These are phyloP conservation scores for Chascanopsetta lugubris DNA, from an alignment of 2,113 vertebrate genomes.

Conservation along the genomic window DNA sequence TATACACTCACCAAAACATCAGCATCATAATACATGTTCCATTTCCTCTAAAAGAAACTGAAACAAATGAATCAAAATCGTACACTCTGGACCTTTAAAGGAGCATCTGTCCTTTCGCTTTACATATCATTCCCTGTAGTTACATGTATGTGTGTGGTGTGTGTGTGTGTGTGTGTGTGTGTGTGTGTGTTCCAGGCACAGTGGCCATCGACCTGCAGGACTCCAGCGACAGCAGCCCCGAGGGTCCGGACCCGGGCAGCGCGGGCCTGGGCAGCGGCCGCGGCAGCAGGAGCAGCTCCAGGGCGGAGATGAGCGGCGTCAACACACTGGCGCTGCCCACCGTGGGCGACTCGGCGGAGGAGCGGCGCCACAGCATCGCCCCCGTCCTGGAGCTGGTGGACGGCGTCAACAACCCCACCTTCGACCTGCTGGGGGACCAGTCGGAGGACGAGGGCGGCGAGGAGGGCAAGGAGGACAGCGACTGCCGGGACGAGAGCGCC, in stretches of 20 bases:
- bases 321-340: conserved; percentile 80
- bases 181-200: conserved; percentile 72
- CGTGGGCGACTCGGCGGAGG: conserved; percentile 67
- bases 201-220: conserved; percentile 85
- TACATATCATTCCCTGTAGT: no score
- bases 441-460: conserved; percentile 84
- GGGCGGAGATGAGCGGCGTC: conserved; percentile 63
- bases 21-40: no score
- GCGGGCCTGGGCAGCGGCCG: conserved; percentile 51
- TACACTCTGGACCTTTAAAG: no score
- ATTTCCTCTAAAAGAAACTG: no score
- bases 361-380: conserved; percentile 83
- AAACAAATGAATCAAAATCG: no score
- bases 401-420: conserved; percentile 76
- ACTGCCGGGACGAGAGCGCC: conserved; percentile 72
- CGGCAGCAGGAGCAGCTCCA: conserved; percentile 69
- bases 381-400: conserved; percentile 85
- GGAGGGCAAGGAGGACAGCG: conserved; percentile 81
- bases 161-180: background rate
- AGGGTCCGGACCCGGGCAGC: conserved; percentile 66
- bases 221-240: conserved; percentile 82
- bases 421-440: conserved; percentile 85
- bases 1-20: no score
- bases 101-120: no score
- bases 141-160: no score